Evolutionary conservation across 2,797 vertebrate genomes (phyloP).

Genomic region (Ficedula albicollis): DNA sequence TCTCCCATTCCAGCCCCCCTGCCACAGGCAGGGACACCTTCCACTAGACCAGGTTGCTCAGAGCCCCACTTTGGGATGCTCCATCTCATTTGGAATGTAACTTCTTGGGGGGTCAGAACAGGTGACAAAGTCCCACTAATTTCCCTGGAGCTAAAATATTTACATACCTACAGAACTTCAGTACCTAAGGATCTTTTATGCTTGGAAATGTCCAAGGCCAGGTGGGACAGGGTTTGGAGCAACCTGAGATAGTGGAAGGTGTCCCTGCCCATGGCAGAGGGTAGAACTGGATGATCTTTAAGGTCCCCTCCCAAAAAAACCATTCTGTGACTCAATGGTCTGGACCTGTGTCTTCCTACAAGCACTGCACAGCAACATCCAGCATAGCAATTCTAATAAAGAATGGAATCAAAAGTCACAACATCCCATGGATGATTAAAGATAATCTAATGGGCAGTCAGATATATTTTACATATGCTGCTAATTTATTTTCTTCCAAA

Average conservation of each 20-base stretch:
- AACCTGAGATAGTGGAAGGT: neutral
- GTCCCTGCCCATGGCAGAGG: neutral
- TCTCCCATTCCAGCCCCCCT: no score
- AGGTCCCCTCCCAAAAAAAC: neutral
- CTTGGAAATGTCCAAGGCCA: neutral
- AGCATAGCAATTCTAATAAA: neutral
- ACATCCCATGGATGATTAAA: neutral
- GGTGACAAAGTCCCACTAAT: neutral
- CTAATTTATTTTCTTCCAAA: conserved; percentile 13
- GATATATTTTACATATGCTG: neutral
- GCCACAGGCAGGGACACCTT: neutral
- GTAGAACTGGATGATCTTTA: neutral
- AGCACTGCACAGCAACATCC: neutral
- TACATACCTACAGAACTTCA: neutral
- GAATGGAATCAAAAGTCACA: neutral
- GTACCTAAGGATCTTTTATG: neutral
- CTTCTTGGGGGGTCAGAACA: neutral
- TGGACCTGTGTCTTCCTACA: neutral
- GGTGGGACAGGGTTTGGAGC: neutral
- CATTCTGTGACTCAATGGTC: neutral
- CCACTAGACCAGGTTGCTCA: neutral
- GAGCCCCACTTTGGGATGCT: neutral
- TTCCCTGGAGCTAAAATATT: neutral
- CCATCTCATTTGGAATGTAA: neutral
- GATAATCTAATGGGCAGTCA: conserved; percentile 3